Conservation (phyloP, 2,888 invertebrate species). For the Philereme vetulata region DNA sequence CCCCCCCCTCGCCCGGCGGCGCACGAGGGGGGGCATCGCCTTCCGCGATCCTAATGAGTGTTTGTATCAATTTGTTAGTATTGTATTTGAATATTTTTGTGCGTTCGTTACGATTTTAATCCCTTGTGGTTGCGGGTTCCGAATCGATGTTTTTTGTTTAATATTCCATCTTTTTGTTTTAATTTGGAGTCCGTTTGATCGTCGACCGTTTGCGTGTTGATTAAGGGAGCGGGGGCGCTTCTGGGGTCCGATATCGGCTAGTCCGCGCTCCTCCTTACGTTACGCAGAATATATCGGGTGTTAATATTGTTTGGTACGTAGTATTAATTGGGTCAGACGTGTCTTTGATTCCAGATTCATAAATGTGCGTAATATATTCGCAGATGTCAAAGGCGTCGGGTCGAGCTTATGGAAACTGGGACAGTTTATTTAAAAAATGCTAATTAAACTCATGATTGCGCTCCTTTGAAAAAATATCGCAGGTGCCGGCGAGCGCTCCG, state of each 20-base stretch:
- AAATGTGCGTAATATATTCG: conserved; percentile 35
- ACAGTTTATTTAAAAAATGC: conserved; percentile 50
- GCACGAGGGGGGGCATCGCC: conserved; percentile 54
- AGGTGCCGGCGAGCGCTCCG: conserved; percentile 44
- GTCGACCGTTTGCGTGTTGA: conserved; percentile 66
- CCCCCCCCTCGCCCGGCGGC: conserved; percentile 37
- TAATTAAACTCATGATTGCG: conserved; percentile 51
- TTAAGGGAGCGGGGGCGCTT: conserved; percentile 67
- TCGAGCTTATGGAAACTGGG: conserved; percentile 29
- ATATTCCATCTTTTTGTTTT: conserved; percentile 62
- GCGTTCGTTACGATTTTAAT: conserved; percentile 82
- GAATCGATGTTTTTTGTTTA: conserved; percentile 77
- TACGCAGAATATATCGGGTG: conserved; percentile 22
- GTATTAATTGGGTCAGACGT: conserved; percentile 29
- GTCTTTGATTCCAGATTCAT: conserved; percentile 27
- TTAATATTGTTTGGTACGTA: conserved; percentile 16
- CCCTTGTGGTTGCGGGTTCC: conserved; percentile 70
- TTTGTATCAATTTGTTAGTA: conserved; percentile 85
- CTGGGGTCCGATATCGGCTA: conserved; percentile 43
- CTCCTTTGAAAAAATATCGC: conserved; percentile 54
- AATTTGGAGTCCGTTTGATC: conserved; percentile 67
- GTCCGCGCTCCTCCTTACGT: conserved; percentile 5
- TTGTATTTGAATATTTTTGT: conserved; percentile 84
- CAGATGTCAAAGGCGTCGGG: conserved; percentile 30
- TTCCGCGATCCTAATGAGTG: conserved; percentile 82